Evolutionary conservation across 2,888 invertebrate genomes (phyloP).

Genomic region (Rhagophthalmus giganteus): DNA sequence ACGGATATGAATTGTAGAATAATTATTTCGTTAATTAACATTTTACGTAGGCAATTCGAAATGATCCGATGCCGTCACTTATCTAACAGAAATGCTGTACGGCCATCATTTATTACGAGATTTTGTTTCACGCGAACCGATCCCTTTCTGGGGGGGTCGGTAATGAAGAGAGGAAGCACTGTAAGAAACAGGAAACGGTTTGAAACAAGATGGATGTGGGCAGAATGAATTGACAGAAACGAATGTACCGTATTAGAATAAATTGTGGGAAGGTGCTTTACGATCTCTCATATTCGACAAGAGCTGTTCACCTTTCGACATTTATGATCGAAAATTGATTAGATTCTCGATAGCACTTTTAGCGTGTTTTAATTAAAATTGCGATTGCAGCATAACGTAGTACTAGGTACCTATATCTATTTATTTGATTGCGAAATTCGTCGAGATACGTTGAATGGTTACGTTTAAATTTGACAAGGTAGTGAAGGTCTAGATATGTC

Average conservation of each 20-base stretch:
- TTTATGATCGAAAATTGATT: slow-evolving; percentile 8
- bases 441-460: not conserved
- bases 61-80: too few relatives aligned
- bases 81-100: too few relatives aligned
- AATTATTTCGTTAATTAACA: too few relatives aligned
- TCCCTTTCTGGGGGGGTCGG: slow-evolving; percentile 17
- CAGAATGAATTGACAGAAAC: slow-evolving; percentile 30
- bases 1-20: too few relatives aligned
- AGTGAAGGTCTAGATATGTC: slow-evolving; percentile 3
- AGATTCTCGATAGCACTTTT: not conserved
- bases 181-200: slow-evolving; percentile 30
- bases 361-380: too few relatives aligned
- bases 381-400: too few relatives aligned
- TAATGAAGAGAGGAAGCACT: slow-evolving; percentile 29
- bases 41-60: too few relatives aligned
- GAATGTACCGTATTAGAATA: slow-evolving; percentile 30
- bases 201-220: slow-evolving; percentile 30
- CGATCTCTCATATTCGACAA: slow-evolving; percentile 15
- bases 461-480: slow-evolving; percentile 6
- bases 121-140: slow-evolving; percentile 25
- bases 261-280: slow-evolving; percentile 18
- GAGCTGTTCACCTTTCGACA: slow-evolving; percentile 4
- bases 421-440: not conserved
- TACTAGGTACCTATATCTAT: too few relatives aligned
- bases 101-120: too few relatives aligned